Percentiles rank a stretch among this genome's conserved stretches.
Conservation (phyloP, 1,140 invertebrate genomes). For the Sminthurides bifidus region DNA sequence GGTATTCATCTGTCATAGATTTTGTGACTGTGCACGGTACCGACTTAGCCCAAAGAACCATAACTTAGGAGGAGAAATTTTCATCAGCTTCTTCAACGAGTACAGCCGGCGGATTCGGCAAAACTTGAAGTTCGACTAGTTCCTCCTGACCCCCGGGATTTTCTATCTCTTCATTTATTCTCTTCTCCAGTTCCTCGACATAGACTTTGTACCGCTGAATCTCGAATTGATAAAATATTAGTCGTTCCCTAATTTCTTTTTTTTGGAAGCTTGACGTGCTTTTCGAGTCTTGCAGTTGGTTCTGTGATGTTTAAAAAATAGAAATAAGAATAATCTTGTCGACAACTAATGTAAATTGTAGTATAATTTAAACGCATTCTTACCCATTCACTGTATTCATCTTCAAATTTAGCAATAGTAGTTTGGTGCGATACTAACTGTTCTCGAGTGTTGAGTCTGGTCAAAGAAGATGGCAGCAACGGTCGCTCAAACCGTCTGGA, state of each 20-base stretch:
- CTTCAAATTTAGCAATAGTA: conserved; percentile 17
- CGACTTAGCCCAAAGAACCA: no score
- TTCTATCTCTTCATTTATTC: conserved; percentile 11
- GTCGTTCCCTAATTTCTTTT: conserved; percentile 15
- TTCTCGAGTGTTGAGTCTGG: conserved; percentile 18
- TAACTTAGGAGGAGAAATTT: no score
- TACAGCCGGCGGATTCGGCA: conserved; percentile 29
- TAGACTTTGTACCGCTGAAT: conserved; percentile 23
- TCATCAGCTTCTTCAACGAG: conserved; percentile 25
- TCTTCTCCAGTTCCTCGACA: conserved; percentile 25
- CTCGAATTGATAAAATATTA: conserved; percentile 25
- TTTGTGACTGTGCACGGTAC: no score
- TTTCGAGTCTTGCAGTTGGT: conserved; percentile 7
- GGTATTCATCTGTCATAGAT: no score
- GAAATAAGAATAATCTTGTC: not conserved
- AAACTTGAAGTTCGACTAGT: conserved; percentile 25
- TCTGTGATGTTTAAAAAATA: conserved; percentile 10
- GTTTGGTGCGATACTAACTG: conserved; percentile 23
- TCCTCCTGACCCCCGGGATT: conserved; percentile 8
- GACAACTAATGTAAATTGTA: no score
- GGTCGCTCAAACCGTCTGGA: conserved; percentile 21
- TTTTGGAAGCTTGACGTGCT: conserved; percentile 5
- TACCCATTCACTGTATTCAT: conserved; percentile 26
- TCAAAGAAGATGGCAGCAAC: conserved; percentile 22
- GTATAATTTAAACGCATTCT: not conserved